Evolutionary conservation across 2,888 invertebrate species (phyloP).

Genomic region (Mesopsocus fuscifrons): DNA sequence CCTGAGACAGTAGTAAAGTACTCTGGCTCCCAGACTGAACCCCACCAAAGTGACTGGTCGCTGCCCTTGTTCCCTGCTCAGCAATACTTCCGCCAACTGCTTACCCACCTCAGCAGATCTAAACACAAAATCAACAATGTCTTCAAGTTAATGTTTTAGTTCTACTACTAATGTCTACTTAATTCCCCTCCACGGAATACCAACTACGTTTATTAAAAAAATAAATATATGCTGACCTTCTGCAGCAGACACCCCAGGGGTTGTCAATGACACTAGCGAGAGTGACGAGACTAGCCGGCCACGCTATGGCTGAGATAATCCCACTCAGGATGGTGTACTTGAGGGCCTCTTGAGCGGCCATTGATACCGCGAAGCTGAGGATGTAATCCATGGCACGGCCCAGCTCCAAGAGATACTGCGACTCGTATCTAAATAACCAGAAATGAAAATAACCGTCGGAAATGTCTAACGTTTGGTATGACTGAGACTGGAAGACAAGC

Average conservation of each 20-base stretch:
- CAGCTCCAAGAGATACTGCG: slow-evolving; percentile 34
- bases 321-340: slow-evolving; percentile 41
- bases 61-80: slow-evolving; percentile 37
- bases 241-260: slow-evolving; percentile 44
- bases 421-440: slow-evolving; percentile 29
- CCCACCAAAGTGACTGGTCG: slow-evolving; percentile 44
- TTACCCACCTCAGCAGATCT: slow-evolving; percentile 29
- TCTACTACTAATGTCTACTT: too few species aligned
- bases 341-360: slow-evolving; percentile 41
- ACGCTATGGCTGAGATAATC: slow-evolving; percentile 33
- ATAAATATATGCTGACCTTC: too few species aligned
- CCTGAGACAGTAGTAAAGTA: slow-evolving; percentile 42
- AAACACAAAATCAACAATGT: neutral
- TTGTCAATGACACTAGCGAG: slow-evolving; percentile 38
- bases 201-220: too few species aligned
- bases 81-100: slow-evolving; percentile 40
- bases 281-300: slow-evolving; percentile 40
- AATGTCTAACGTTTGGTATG: neutral
- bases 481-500: neutral
- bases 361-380: slow-evolving; percentile 31
- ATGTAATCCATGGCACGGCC: slow-evolving; percentile 42
- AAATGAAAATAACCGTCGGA: neutral
- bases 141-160: neutral
- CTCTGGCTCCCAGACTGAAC: slow-evolving; percentile 44
- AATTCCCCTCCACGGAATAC: neutral